phyloP scores from a whole-genome alignment of 2,888 invertebrate species.

The Cacoxenus indagator region DNA sequence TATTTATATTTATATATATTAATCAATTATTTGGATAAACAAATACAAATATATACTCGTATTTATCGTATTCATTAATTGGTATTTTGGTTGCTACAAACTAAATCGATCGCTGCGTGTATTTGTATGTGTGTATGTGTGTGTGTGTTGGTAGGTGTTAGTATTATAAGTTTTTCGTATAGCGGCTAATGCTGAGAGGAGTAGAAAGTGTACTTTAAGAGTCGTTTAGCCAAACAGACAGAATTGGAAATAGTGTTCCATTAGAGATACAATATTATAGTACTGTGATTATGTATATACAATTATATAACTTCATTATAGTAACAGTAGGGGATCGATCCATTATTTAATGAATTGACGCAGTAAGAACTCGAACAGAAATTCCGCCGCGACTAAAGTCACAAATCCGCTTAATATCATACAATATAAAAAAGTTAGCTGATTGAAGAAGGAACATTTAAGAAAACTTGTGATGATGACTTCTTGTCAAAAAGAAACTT shows the following conservation, averaged over 20 bases:
- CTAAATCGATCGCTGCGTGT: conserved; percentile 12
- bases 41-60: conserved; percentile 14
- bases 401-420: not conserved
- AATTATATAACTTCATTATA: not conserved
- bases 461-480: conserved; percentile 39
- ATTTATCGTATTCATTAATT: not conserved
- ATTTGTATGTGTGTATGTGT: not conserved
- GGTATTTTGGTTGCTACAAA: conserved; percentile 4
- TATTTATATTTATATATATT: not conserved
- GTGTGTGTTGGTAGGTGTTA: no score
- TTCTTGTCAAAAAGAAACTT: conserved; percentile 46
- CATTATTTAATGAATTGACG: no score
- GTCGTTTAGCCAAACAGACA: not conserved
- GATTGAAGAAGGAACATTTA: conserved; percentile 61
- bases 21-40: conserved; percentile 18
- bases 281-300: not conserved
- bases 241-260: not conserved
- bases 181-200: not conserved
- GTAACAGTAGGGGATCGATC: no score
- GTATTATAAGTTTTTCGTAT: not conserved
- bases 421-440: conserved; percentile 48
- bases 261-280: not conserved
- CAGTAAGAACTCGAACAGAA: no score
- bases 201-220: not conserved
- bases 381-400: no score